A percentile compares a stretch with the other conserved stretches of the same genome.
Conservation (phyloP, 2,113 vertebrate genomes). For the Psilopsiagon aurifrons region DNA sequence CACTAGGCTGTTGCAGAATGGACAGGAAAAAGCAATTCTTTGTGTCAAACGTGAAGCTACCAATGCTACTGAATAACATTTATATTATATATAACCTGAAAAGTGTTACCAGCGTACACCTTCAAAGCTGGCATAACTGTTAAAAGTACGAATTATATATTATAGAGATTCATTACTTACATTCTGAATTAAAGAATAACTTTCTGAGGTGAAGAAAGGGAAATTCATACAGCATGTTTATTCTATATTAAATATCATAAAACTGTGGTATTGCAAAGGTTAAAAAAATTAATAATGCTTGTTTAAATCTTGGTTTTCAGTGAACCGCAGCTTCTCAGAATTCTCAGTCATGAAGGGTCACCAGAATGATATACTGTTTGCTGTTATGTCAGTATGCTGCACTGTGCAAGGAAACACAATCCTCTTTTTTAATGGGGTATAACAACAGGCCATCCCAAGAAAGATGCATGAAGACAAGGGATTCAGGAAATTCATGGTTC, state of each 20-base stretch:
- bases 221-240: not conserved
- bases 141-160: not conserved
- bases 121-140: rapidly evolving
- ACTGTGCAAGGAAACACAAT: conserved; percentile 3
- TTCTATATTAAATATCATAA: not conserved
- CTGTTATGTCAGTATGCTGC: not conserved
- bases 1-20: not conserved
- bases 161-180: not conserved
- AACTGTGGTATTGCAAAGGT: not conserved
- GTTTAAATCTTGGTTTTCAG: not conserved
- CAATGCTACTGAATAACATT: not conserved
- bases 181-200: not conserved
- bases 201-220: not conserved
- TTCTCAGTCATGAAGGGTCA: not conserved
- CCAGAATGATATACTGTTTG: conserved; percentile 14
- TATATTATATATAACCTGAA: not conserved
- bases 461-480: not conserved
- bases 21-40: not conserved
- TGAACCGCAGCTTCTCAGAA: not conserved
- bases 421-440: conserved; percentile 16
- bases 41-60: not conserved
- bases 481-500: not conserved
- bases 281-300: not conserved
- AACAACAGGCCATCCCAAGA: conserved; percentile 8
- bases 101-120: not conserved